Base-by-base conservation (phyloP, 2,888 invertebrate species). In the Mylabris sibirica region DNA sequence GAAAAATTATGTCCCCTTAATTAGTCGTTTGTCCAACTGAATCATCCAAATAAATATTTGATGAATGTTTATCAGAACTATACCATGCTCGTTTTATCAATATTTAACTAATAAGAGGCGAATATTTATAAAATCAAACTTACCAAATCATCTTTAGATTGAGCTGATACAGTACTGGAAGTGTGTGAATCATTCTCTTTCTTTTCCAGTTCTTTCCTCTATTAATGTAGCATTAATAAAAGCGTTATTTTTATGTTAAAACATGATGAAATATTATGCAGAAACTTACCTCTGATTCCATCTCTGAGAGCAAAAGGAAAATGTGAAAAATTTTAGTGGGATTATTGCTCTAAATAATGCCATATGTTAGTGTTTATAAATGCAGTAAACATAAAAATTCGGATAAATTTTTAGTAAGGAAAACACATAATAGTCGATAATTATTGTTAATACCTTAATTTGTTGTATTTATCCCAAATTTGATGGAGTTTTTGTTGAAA, bases 211-310 rank as follows among this genome's bases (percentile, higher is more conserved):
- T 76, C 78, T 74, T 73, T 78, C 60, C 75, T 72, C 77, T 78
- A 35, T 35, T 30, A 59, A 14, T 41, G 3, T 14, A 41, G 12
- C 14, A 17, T 44, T 44, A 44, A 44, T 44, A 17, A 17, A 11
- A 14, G 8, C 12, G 38, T 14, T 5, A 44, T 17, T 44, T 38
- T 4, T 41, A 17, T 41, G 5, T 5, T 11, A 38, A 14, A 38
- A 5, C 11, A 12, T 41, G 4, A 14, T 41, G n/a, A 30, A 26
- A 14, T 62, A 69, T n/a, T n/a, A n/a, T n/a, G n/a, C n/a, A n/a
- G n/a, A n/a, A n/a, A n/a, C 77, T 78, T 72, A 78, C 78, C 78
- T 78, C 77, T 64, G 74, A 65, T 60, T 78, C 78, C 77, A 77
- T 77, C 64, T 67, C 44, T 44, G 44, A 5, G 2, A 44, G 8